A percentile compares a stretch with the other conserved stretches of the same genome.
Conservation (phyloP, 2,888 invertebrate species). For the Auanema sp. region DNA sequence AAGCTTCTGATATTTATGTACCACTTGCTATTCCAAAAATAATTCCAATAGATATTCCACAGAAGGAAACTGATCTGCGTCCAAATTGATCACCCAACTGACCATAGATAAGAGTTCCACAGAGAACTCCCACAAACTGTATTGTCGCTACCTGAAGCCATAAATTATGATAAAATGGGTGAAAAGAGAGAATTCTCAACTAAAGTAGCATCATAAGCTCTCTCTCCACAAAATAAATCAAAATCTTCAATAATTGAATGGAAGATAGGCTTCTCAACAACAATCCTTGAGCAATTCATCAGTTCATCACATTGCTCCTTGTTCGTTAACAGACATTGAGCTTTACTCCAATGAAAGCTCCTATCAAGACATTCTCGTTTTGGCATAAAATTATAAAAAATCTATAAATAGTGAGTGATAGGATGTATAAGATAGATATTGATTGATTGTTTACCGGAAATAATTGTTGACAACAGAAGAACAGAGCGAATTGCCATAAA, state of each 20-base stretch:
- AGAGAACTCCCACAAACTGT: constrained; percentile 44
- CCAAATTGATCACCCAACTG: constrained; percentile 45
- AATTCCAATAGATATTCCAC: constrained; percentile 36
- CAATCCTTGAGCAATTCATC: constrained; percentile 13
- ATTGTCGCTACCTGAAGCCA: constrained; percentile 32
- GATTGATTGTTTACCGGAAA: constrained; percentile 30
- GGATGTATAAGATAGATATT: constrained; percentile 4
- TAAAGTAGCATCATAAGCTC: constrained; percentile 39
- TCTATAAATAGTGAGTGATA: constrained; percentile 18
- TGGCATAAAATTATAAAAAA: constrained; percentile 40
- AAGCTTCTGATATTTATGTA: constrained; percentile 1
- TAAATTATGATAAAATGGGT: too few relatives aligned
- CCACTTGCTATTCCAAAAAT: constrained; percentile 35
- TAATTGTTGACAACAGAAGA: constrained; percentile 41
- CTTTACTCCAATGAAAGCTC: constrained; percentile 28
- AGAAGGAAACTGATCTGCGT: constrained; percentile 33
- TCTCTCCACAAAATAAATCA: constrained; percentile 28
- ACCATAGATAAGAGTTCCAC: constrained; percentile 42
- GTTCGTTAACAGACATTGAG: constrained; percentile 34
- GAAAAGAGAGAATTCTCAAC: too few relatives aligned
- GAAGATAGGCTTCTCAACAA: constrained; percentile 22
- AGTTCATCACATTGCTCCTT: constrained; percentile 22
- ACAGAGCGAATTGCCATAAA: constrained; percentile 39
- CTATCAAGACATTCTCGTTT: constrained; percentile 27
- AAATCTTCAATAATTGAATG: constrained; percentile 43